phyloP scores from a whole-genome alignment of 1,140 invertebrate species.

The Melitaea cinxia region DNA sequence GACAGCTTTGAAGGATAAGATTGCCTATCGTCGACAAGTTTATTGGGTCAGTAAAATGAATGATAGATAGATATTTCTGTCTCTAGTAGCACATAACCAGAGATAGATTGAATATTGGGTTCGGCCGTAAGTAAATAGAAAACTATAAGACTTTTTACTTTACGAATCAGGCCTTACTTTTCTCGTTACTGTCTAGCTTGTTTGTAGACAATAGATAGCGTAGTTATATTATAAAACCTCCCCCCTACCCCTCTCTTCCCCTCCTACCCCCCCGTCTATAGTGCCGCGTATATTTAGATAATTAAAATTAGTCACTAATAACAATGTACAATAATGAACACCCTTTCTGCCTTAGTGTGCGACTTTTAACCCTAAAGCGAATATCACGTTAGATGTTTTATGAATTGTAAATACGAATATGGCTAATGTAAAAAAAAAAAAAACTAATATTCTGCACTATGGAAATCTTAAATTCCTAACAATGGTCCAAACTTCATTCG shows the following conservation, averaged over 20 bases:
- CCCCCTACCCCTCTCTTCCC: background rate
- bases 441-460: conserved; percentile 73
- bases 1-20: too few species aligned
- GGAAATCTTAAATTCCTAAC: conserved; percentile 79
- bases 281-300: conserved; percentile 43
- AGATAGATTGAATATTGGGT: too few species aligned
- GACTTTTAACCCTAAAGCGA: conserved; percentile 70
- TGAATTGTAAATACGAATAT: conserved; percentile 77
- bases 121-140: conserved; percentile 22
- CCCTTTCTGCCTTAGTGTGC: conserved; percentile 77
- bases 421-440: conserved; percentile 64
- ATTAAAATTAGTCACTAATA: conserved; percentile 62
- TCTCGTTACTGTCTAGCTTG: conserved; percentile 58
- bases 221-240: conserved; percentile 6
- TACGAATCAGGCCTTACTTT: conserved; percentile 62
- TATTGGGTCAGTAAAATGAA: too few species aligned
- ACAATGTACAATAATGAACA: conserved; percentile 78
- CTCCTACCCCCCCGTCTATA: background rate
- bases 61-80: too few species aligned
- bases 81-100: too few species aligned
- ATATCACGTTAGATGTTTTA: conserved; percentile 26
- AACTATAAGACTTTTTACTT: conserved; percentile 48
- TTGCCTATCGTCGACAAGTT: too few species aligned
- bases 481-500: conserved; percentile 80
- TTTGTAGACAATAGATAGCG: conserved; percentile 49